phyloP scores from a whole-genome alignment of 2,797 vertebrate genomes.

The Spheniscus humboldti region DNA sequence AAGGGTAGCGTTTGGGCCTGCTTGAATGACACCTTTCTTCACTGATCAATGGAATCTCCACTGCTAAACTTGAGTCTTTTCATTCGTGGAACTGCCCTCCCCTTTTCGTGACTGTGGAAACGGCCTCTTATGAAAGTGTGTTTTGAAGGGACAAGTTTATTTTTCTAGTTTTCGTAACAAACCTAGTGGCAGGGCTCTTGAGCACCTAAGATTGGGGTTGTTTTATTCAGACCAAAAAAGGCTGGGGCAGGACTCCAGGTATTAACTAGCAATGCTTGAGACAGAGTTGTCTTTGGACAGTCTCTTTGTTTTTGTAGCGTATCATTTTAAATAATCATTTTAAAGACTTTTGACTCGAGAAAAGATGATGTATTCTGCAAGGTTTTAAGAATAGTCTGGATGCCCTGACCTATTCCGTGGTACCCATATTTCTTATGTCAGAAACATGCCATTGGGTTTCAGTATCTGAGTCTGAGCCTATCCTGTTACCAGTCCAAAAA shows the following conservation, averaged over 20 bases:
- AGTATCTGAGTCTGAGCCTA: neutral
- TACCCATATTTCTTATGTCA: neutral
- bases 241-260: neutral
- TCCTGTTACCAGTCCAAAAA: neutral
- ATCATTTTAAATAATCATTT: neutral
- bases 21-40: constrained; percentile 19
- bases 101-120: neutral
- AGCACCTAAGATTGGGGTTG: neutral
- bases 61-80: neutral
- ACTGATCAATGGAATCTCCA: neutral
- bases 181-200: neutral
- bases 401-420: neutral
- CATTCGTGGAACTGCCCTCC: neutral
- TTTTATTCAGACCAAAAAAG: neutral
- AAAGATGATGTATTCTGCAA: neutral
- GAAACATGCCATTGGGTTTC: neutral
- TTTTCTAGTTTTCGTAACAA: neutral
- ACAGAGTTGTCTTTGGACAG: neutral
- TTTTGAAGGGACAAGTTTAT: constrained; percentile 17
- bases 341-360: neutral
- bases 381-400: neutral
- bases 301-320: neutral
- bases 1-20: neutral
- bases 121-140: neutral
- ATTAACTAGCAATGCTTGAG: neutral